Base-by-base conservation (phyloP, 2,113 vertebrate species). In the Zapornia atra region DNA sequence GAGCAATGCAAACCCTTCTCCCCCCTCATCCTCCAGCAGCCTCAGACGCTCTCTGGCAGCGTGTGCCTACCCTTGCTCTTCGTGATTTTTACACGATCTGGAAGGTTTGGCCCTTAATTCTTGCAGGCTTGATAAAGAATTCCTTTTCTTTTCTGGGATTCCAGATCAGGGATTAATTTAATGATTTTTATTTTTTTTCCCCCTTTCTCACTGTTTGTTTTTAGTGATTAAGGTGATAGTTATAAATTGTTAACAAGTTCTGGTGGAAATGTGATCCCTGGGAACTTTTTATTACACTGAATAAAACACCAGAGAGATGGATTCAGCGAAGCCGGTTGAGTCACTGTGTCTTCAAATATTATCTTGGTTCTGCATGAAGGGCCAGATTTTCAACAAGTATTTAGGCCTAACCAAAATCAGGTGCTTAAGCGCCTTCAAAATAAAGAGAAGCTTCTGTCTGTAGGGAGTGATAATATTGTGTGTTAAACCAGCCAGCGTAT, bases 191-290 rank as follows among this genome's bases (percentile, higher is more conserved):
- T 33, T 66, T 12, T 26, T 59, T 73, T 15, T 57, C 68, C 65
- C 10, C 20, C 81, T 82, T 88, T 72, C 48, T 64, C 60, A 70
- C 75, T 91, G 89, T 94, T 96, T 96, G 57, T 93, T 94, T 95
- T 82, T 72, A 86, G 88, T 68, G 84, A 95, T 95, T 80, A 96
- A 94, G 89, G 79, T 81, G 92, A 94, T 94, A 90, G 88, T 86
- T 96, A 63, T 97, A 94, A 97, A 97, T 94, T 78, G 91, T 89
- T 96, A 96, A 97, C 96, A 94, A 94, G 92, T 93, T 97, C 79
- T 85, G 48, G 91, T 96, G 26, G 79, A 92, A 96, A 93, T 4
- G 33, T 4, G 53, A 88, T 95, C 84, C 88, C 84, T 57, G 83
- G 95, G 92, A 96, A 91, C 88, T 64, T 76, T 70, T 91, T 94